phyloP scores from a whole-genome alignment of 2,113 vertebrate species.

The Cheirogaleus medius region DNA sequence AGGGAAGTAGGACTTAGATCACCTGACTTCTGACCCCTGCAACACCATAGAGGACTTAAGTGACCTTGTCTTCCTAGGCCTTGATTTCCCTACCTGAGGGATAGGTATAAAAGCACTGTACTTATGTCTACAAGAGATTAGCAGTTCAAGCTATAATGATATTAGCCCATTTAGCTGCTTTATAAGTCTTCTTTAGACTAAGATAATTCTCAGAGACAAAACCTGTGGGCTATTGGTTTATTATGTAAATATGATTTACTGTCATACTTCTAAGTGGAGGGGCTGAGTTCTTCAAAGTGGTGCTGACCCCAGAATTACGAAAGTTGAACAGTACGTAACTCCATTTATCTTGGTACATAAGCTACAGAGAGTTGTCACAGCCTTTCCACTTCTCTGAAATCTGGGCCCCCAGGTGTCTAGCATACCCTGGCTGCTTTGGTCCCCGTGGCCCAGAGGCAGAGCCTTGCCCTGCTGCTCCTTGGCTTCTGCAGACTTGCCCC shows the following conservation, averaged over 20 bases:
- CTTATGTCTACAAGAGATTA: not conserved
- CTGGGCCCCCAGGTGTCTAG: not conserved
- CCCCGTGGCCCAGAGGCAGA: not conserved
- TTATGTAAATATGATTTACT: not conserved
- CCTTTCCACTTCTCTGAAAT: not conserved
- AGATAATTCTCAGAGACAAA: slow-evolving; percentile 16
- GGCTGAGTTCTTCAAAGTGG: not conserved
- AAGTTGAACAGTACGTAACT: not conserved
- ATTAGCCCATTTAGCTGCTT: not conserved
- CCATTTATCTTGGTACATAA: not conserved
- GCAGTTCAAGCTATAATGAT: not conserved
- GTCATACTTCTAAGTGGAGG: slow-evolving; percentile 14
- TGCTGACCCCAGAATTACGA: not conserved
- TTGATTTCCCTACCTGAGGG: not conserved
- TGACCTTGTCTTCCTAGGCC: not conserved
- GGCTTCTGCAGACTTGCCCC: not conserved
- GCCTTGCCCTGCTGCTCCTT: not conserved
- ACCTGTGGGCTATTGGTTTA: not conserved
- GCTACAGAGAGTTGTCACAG: not conserved
- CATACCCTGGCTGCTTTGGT: not conserved
- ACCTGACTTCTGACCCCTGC: not conserved
- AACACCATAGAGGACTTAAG: not conserved
- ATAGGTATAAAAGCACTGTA: not conserved
- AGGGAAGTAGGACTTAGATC: not conserved
- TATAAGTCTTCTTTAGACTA: not conserved